Base-by-base conservation (phyloP, 1,140 invertebrate species). In the Habropoda laboriosa region DNA sequence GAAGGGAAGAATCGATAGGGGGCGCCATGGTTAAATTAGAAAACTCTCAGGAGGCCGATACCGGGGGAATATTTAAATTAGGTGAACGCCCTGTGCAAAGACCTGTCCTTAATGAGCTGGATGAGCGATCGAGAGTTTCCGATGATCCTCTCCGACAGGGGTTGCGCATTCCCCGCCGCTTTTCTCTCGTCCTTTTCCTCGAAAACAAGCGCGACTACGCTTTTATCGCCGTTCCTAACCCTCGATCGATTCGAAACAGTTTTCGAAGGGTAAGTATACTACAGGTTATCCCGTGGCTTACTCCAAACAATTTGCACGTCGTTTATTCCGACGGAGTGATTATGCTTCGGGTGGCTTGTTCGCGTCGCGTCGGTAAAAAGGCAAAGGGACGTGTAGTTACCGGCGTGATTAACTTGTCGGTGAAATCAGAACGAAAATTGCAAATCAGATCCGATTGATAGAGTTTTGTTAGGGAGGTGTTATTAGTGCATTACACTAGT, bases 71-170 rank as follows among this genome's bases (percentile, higher is more conserved):
- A 86, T 86, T 85, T 82, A 86, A 86, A 86, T 86, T 82, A 79
- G 79, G 70, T 74, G 55, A 78, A 81, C 83, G 73, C 73, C 82
- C 68, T 47, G 30, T 32, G 45, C 72, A 49, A 85, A 49, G 47
- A 45, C 60, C 73, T 68, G 67, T 63, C 73, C 73, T 76, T 79
- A 85, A 86, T 74, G 82, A 86, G 82, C 71, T 67, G 82, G 70
- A 86, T 86, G 68, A 86, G 70, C 79, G 82, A 81, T 86, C 72
- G 73, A 84, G 82, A 77, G 80, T 85, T 85, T 85, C 81, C 67
- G 73, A 45, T n/a, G 79, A 55, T 80, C 61, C 74, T 66, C 61
- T 80, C 7, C 51, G 63, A 77, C 12, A 27, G 68, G 42, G 42
- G 13, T 53, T 30, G 55, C 32, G 58, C 71, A 53, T 67, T 73